Evolutionary conservation across 2,888 invertebrate genomes (phyloP), one percentile per base, ranked within the genome.

Genomic region (Leptarthrus brevirostris): DNA sequence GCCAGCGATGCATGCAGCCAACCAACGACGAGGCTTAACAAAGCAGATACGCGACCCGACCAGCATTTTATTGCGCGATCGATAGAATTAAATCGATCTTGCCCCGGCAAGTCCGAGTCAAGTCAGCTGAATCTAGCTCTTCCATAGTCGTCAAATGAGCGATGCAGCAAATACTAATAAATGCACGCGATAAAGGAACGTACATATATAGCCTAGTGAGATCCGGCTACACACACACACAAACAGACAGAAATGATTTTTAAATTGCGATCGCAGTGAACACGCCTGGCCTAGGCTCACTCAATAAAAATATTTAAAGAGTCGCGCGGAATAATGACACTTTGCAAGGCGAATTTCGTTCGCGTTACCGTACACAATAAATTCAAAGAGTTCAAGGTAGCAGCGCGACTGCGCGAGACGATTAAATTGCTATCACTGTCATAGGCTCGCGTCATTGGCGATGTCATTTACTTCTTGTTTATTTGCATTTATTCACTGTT

Each of bases 81-180:
- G 64, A 47, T 64, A 44, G 44, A 47, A 64, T 64, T 64, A 64
- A 64, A 64, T 64, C 44, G 64, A 64, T 64, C 64, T 64, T 64
- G 49, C 47, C 14, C 44, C n/a, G n/a, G n/a, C n/a, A n/a, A n/a
- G n/a, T n/a, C n/a, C n/a, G n/a, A n/a, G n/a, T 14, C 64, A 40
- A 24, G 44, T 64, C 44, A 44, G 44, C 24, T 61, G 61, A 36
- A 61, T 40, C 5, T 36, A 16, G 20, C 49, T 49, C 2, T 49
- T 49, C 49, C 20, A 49, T 49, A 16, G 20, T 20, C 18, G 20
- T 49, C 2, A 49, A 16, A 6, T 16, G 18, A 16, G 12, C 40
- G 61, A 40, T 40, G 10, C 18, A 1, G 47, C 14, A 47, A 47
- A 44, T 26, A 6, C n/a, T 40, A 30, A 30, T 30, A 30, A 30